These are phyloP conservation scores for Amphilophus citrinellus DNA, from an alignment of 2,113 vertebrate genomes.

Conservation along the genomic window DNA sequence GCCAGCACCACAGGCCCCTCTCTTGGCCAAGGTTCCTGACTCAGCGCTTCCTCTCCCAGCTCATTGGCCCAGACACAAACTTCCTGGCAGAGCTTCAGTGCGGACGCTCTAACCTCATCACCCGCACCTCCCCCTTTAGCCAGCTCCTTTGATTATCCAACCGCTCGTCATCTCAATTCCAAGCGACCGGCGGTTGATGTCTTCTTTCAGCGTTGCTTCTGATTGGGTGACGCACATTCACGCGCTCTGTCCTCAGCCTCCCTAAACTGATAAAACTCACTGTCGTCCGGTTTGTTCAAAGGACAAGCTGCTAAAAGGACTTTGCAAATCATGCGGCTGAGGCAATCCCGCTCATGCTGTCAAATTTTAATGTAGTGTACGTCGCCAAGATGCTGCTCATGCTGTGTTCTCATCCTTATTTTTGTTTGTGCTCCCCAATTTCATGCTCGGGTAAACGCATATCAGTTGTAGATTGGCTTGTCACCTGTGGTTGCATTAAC, in stretches of 20 bases:
- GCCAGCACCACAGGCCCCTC: conserved; percentile 74
- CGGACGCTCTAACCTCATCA: conserved; percentile 58
- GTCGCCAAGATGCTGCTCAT: conserved; percentile 40
- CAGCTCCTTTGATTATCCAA: conserved; percentile 60
- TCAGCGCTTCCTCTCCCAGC: conserved; percentile 75
- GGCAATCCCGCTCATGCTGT: conserved; percentile 40
- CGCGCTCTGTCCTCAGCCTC: not conserved
- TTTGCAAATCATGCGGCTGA: conserved; percentile 7
- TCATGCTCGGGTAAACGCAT: conserved; percentile 67
- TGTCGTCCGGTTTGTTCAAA: conserved; percentile 26
- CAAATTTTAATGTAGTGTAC: conserved; percentile 45
- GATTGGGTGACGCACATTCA: not conserved
- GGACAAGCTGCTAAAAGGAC: conserved; percentile 11
- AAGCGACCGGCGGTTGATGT: conserved; percentile 30
- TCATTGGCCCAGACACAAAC: conserved; percentile 72
- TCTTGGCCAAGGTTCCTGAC: conserved; percentile 76
- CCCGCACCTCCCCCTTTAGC: conserved; percentile 28
- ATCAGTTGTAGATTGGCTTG: conserved; percentile 69
- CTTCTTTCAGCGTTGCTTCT: conserved; percentile 48
- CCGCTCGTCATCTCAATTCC: conserved; percentile 53
- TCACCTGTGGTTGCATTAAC: conserved; percentile 77
- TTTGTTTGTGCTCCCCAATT: conserved; percentile 77
- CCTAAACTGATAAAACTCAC: conserved; percentile 20
- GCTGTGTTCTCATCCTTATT: conserved; percentile 58
- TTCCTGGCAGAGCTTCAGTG: conserved; percentile 73